phyloP scores from a whole-genome alignment of 2,113 vertebrate genomes.

The Ceuthmochares aereus region DNA sequence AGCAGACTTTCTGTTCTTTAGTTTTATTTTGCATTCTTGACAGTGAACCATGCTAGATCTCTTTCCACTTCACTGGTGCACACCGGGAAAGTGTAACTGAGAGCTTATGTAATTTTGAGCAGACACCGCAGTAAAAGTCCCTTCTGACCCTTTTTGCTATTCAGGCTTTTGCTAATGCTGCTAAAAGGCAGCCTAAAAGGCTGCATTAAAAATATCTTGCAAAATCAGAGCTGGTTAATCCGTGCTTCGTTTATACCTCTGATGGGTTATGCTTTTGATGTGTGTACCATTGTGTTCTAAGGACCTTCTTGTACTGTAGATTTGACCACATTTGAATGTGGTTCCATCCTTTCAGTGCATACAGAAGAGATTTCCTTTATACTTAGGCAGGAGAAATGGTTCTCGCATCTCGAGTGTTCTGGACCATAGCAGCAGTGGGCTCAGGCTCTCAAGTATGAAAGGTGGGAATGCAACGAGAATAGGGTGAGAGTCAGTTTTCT shows the following conservation, averaged over 20 bases:
- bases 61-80: conserved; percentile 10
- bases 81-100: not conserved
- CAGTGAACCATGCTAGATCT: conserved; percentile 4
- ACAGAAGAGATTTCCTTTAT: not conserved
- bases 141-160: conserved; percentile 25
- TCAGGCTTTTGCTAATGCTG: not conserved
- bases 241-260: not conserved
- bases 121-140: conserved; percentile 32
- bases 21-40: conserved; percentile 57
- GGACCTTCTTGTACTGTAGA: not conserved
- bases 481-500: not conserved
- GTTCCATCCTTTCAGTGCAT: not conserved
- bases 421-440: not conserved
- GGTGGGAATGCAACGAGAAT: not conserved
- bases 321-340: not conserved
- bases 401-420: not conserved
- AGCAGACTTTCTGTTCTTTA: conserved; percentile 35
- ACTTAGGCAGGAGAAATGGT: not conserved
- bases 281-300: not conserved
- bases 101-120: conserved; percentile 40
- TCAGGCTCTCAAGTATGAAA: not conserved
- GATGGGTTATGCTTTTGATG: not conserved
- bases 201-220: conserved; percentile 5
- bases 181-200: not conserved
- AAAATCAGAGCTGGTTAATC: not conserved